Conservation (phyloP, 2,113 vertebrate genomes). For the Porphyrio hochstetteri region DNA sequence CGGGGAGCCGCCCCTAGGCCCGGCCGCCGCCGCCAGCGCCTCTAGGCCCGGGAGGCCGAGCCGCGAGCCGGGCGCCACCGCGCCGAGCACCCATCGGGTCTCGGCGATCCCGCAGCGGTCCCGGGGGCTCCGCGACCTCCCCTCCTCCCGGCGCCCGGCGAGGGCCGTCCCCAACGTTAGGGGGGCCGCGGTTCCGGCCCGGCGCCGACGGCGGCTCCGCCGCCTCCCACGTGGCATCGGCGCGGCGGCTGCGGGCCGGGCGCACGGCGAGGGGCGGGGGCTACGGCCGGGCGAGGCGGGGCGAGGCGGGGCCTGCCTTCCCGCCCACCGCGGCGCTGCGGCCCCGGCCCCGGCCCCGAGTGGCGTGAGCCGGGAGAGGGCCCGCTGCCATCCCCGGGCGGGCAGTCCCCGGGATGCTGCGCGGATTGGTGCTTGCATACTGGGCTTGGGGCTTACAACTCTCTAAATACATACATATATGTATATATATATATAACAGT, state of each 20-base stretch:
- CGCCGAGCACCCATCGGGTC: not conserved
- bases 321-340: not conserved
- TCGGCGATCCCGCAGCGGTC: not conserved
- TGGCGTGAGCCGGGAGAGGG: no score
- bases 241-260: not conserved
- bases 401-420: accelerated
- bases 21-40: not conserved
- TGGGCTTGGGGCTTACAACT: no score
- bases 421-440: accelerated
- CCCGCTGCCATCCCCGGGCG: not conserved
- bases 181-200: not conserved
- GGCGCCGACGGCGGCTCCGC: constrained; percentile 3
- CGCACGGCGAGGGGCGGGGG: not conserved
- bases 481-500: no score
- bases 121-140: not conserved
- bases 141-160: not conserved
- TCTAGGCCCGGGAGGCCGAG: constrained; percentile 6
- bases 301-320: not conserved
- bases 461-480: no score
- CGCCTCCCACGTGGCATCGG: constrained; percentile 12
- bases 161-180: not conserved
- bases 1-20: not conserved
- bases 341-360: not conserved
- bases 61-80: not conserved
- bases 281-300: not conserved